Evolutionary conservation across 2,797 vertebrate genomes (phyloP).

Genomic region (Euthynnus affinis): DNA sequence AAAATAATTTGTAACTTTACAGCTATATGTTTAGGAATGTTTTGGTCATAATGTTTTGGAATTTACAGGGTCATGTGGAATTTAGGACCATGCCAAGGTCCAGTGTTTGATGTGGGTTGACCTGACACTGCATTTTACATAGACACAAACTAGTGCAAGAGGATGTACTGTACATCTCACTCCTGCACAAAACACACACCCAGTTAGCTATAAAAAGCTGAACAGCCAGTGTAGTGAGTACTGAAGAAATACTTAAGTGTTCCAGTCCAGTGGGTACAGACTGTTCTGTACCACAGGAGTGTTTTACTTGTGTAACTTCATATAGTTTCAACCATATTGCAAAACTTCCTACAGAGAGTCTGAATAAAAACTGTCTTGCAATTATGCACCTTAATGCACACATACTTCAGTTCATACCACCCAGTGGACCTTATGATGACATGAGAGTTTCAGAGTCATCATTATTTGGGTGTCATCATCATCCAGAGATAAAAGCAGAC

Average conservation of each 20-base stretch:
- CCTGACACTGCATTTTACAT: conserved; percentile 5
- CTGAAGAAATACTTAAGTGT: conserved; percentile 15
- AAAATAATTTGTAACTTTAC: conserved; percentile 56
- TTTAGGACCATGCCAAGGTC: conserved; percentile 6
- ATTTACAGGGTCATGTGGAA: conserved; percentile 16
- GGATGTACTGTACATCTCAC: not conserved
- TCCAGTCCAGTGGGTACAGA: conserved; percentile 44
- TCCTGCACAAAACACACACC: conserved; percentile 5
- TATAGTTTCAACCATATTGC: conserved; percentile 24
- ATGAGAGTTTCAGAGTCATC: conserved; percentile 10
- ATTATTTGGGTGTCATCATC: not conserved
- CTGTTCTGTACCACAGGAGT: conserved; percentile 41
- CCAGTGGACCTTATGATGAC: not conserved
- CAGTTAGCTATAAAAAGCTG: conserved; percentile 7
- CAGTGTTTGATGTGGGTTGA: not conserved
- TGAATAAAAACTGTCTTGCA: conserved; percentile 37
- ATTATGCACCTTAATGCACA: conserved; percentile 47
- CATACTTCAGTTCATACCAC: conserved; percentile 35
- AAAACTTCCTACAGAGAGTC: conserved; percentile 19
- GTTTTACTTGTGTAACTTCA: conserved; percentile 2
- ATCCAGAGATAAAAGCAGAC: conserved; percentile 21
- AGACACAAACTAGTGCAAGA: not conserved
- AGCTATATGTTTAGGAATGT: conserved; percentile 58
- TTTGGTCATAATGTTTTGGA: conserved; percentile 47
- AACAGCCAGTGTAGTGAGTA: conserved; percentile 10